These are phyloP conservation scores for Spatulosminthurus flaviceps DNA, from an alignment of 2,888 invertebrate genomes.

Conservation along the genomic window DNA sequence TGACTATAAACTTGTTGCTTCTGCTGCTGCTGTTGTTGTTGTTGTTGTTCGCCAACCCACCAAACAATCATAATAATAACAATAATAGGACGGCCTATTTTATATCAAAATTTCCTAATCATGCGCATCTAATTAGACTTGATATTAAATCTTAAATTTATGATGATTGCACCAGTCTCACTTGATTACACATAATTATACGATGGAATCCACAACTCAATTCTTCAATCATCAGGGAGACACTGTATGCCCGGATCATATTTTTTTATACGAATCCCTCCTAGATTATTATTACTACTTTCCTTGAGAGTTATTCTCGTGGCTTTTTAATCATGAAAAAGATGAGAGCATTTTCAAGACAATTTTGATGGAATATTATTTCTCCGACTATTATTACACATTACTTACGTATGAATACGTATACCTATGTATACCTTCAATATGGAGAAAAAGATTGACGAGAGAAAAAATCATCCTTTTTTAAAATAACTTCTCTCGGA, in stretches of 20 bases:
- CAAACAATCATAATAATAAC: constrained; percentile 43
- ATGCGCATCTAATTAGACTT: constrained; percentile 63
- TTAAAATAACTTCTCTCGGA: not conserved
- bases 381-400: too few species aligned
- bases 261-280: not conserved
- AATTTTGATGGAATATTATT: not conserved
- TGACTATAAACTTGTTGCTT: too few species aligned
- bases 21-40: too few species aligned
- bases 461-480: not conserved
- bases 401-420: too few species aligned
- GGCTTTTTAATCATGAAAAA: constrained; percentile 18
- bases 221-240: constrained; percentile 32
- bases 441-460: not conserved
- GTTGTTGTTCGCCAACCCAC: constrained; percentile 19
- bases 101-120: constrained; percentile 53
- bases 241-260: constrained; percentile 11
- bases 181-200: constrained; percentile 63
- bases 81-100: constrained; percentile 44
- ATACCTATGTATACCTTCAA: not conserved
- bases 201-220: constrained; percentile 44
- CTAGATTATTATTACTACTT: not conserved
- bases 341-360: not conserved
- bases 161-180: constrained; percentile 62
- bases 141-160: constrained; percentile 61
- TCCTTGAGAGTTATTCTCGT: not conserved